Conservation (phyloP, 2,888 invertebrate genomes). For the Acronicta psi region DNA sequence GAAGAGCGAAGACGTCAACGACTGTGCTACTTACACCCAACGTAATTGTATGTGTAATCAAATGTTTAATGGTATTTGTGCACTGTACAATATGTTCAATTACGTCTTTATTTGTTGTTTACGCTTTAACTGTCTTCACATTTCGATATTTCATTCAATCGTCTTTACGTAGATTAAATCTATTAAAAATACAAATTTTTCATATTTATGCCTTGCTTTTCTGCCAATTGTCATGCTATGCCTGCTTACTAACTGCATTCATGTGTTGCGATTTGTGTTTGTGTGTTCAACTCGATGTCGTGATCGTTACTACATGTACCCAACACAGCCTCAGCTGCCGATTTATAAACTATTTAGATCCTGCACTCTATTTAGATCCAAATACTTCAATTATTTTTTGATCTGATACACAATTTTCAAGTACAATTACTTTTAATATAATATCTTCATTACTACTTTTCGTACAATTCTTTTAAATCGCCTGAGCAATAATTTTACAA, state of each 20-base stretch:
- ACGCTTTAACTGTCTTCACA: conserved; percentile 41
- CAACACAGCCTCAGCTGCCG: conserved; percentile 35
- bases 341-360: conserved; percentile 24
- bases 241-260: conserved; percentile 73
- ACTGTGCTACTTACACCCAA: conserved; percentile 80
- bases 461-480: conserved; percentile 1
- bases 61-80: conserved; percentile 68
- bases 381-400: neutral
- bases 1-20: conserved; percentile 79
- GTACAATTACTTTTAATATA: conserved; percentile 20
- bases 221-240: conserved; percentile 63
- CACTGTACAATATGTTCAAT: conserved; percentile 77
- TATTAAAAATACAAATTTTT: conserved; percentile 2
- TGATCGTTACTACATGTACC: conserved; percentile 41
- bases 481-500: conserved; percentile 7
- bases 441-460: conserved; percentile 13
- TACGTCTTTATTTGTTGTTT: conserved; percentile 37
- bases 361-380: conserved; percentile 22
- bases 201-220: conserved; percentile 35
- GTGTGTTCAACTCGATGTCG: conserved; percentile 77
- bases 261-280: conserved; percentile 87
- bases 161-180: conserved; percentile 9
- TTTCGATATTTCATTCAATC: conserved; percentile 25
- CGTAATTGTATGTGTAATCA: conserved; percentile 80
- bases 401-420: neutral